These are phyloP conservation scores for Tiliacea citrago DNA, from an alignment of 2,888 invertebrate species.

Conservation along the genomic window DNA sequence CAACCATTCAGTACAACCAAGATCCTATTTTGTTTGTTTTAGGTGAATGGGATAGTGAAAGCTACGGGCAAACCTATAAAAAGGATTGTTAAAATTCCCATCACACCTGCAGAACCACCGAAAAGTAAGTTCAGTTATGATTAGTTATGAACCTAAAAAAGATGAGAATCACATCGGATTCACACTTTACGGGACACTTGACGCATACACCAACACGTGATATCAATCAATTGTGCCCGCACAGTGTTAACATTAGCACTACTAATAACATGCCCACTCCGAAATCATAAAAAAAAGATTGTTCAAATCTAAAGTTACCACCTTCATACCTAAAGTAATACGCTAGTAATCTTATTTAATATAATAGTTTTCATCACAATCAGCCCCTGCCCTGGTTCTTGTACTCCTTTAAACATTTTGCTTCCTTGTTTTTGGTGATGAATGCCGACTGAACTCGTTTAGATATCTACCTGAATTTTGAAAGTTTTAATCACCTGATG, in stretches of 20 bases:
- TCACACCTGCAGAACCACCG: constrained; percentile 53
- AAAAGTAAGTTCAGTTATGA: constrained; percentile 43
- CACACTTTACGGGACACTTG: background rate
- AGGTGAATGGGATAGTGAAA: constrained; percentile 53
- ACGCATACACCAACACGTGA: background rate
- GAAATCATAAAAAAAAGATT: no score
- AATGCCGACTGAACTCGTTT: background rate
- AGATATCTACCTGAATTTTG: background rate
- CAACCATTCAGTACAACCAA: background rate
- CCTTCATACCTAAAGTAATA: no score
- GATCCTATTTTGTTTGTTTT: constrained; percentile 15
- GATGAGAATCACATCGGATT: background rate
- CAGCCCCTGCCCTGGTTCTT: background rate
- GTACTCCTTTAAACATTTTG: background rate
- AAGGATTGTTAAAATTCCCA: constrained; percentile 57
- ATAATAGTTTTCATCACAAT: background rate
- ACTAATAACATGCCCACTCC: no score
- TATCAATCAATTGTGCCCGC: background rate
- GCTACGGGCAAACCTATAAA: constrained; percentile 34
- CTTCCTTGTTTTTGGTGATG: background rate
- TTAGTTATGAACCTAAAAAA: background rate
- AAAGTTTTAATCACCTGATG: background rate
- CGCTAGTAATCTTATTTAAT: no score
- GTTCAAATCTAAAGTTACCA: no score
- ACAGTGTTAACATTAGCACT: background rate